Conservation (phyloP, 92 coral and sea anemone species). For the Porites evermanni region DNA sequence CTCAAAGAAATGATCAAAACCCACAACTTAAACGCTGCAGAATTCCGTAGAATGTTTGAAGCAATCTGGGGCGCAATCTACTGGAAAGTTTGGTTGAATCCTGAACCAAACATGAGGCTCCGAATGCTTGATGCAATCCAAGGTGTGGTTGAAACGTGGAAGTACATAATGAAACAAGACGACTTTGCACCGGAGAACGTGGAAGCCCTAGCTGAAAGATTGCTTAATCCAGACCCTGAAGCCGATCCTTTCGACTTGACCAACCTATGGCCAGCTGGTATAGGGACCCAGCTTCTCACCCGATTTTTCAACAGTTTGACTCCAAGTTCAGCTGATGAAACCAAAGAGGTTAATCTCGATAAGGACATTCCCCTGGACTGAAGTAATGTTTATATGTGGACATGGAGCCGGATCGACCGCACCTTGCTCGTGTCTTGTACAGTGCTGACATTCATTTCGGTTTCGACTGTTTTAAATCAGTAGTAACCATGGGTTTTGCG, state of each 20-base stretch:
- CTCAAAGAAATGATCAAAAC: neutral
- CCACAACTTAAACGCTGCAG: neutral
- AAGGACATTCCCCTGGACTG: slow-evolving; percentile 25
- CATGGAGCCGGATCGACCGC: too few species aligned
- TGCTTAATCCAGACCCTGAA: slow-evolving; percentile 1
- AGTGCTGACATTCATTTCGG: neutral
- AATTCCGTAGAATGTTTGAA: neutral
- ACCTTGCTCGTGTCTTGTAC: too few species aligned
- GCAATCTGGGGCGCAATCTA: neutral
- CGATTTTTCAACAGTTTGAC: neutral
- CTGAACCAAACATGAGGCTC: slow-evolving; percentile 6
- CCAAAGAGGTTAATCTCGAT: neutral
- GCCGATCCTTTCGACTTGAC: slow-evolving; percentile 22
- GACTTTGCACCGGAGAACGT: slow-evolving; percentile 4
- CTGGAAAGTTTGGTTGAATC: neutral
- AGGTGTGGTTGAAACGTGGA: neutral
- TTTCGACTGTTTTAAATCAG: neutral
- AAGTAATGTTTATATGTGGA: neutral
- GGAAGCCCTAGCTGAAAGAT: neutral
- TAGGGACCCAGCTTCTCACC: neutral
- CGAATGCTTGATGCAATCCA: slow-evolving; percentile 33
- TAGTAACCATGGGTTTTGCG: slow-evolving; percentile 1
- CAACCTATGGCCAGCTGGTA: slow-evolving; percentile 8
- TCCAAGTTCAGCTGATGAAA: neutral
- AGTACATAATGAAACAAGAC: neutral